phyloP scores from a whole-genome alignment of 2,888 invertebrate genomes.

The Hyles lineata region DNA sequence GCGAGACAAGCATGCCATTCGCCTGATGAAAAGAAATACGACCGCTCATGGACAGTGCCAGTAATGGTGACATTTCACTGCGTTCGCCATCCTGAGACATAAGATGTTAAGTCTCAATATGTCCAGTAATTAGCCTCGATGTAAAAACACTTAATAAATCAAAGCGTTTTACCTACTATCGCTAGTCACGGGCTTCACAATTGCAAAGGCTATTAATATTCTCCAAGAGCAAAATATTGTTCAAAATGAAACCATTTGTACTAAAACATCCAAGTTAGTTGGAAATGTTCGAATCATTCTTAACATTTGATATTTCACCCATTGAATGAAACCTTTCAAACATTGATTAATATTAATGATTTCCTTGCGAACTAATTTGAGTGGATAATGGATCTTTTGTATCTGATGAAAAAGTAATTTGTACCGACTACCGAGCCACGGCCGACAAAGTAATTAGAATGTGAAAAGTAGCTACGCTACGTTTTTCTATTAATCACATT shows the following conservation, averaged over 20 bases:
- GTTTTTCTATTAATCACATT: conserved; percentile 67
- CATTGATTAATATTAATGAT: conserved; percentile 82
- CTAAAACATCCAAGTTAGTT: neutral
- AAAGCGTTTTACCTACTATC: neutral
- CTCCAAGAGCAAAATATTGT: neutral
- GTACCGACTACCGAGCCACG: conserved; percentile 56
- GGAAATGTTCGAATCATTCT: conserved; percentile 1
- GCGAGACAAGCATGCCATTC: too few relatives aligned
- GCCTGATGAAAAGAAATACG: too few relatives aligned
- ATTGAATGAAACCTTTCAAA: conserved; percentile 62
- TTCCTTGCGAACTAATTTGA: conserved; percentile 78
- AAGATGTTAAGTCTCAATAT: too few relatives aligned
- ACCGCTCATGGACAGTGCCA: too few relatives aligned
- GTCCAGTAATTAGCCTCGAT: too few relatives aligned
- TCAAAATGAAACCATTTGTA: neutral
- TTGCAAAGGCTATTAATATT: neutral
- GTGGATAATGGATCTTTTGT: conserved; percentile 82
- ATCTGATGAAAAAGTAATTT: conserved; percentile 79
- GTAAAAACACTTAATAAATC: too few relatives aligned
- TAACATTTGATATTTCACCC: conserved; percentile 29
- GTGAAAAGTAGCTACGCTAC: conserved; percentile 56
- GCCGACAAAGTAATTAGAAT: conserved; percentile 68
- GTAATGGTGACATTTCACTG: too few relatives aligned
- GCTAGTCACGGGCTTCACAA: neutral
- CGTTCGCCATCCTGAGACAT: too few relatives aligned